A percentile compares a stretch with the other conserved stretches of the same genome.
These are phyloP conservation scores for Euwallacea fornicatus DNA, from an alignment of 1,140 invertebrate genomes.

Conservation along the genomic window DNA sequence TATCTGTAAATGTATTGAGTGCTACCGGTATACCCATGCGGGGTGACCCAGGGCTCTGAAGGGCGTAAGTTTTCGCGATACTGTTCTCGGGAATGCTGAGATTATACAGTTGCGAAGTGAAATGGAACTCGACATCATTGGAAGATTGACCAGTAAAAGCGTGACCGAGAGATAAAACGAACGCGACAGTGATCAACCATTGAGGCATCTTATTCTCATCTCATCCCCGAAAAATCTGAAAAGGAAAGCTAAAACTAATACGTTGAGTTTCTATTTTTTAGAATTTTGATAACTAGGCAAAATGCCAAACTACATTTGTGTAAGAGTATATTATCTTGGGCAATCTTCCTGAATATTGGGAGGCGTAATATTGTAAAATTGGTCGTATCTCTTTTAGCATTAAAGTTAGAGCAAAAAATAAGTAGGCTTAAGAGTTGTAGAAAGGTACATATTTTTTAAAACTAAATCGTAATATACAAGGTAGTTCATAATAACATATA, in stretches of 20 bases:
- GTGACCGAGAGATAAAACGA: constrained; percentile 48
- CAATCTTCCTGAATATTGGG: no score
- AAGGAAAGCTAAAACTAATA: constrained; percentile 14
- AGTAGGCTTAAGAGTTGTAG: no score
- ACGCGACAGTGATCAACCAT: constrained; percentile 43
- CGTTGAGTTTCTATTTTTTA: no score
- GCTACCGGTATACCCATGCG: constrained; percentile 58
- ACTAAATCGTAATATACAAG: no score
- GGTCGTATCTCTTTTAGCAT: no score
- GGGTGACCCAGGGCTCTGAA: constrained; percentile 59
- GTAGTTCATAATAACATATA: no score
- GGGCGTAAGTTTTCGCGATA: constrained; percentile 78
- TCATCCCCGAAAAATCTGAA: constrained; percentile 50
- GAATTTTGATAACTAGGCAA: no score
- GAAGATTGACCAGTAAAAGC: constrained; percentile 37
- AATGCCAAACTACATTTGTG: no score
- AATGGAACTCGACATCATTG: constrained; percentile 58
- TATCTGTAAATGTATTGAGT: constrained; percentile 55
- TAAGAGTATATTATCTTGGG: no score
- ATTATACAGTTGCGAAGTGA: constrained; percentile 80
- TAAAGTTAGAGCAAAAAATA: no score
- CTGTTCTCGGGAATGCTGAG: constrained; percentile 91
- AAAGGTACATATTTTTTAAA: no score
- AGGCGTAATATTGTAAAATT: no score
- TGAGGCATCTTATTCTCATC: constrained; percentile 49